A percentile compares a stretch with the other conserved stretches of the same genome.
These are phyloP conservation scores for Acronicta aceris DNA, from an alignment of 2,888 invertebrate species.

Conservation along the genomic window DNA sequence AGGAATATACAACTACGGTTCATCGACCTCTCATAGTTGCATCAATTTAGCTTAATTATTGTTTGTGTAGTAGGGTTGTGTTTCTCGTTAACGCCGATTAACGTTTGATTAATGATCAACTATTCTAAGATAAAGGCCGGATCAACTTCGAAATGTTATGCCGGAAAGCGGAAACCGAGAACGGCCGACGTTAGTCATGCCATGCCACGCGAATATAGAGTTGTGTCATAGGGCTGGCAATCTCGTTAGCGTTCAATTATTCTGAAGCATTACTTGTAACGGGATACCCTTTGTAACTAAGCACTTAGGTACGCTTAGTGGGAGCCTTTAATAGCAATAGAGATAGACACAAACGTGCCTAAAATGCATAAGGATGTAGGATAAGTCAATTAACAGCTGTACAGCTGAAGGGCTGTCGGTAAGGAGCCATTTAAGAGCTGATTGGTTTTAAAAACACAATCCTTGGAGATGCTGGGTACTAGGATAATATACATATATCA, in stretches of 20 bases:
- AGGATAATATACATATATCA: too few species aligned
- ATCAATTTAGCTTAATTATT: slow-evolving; percentile 85
- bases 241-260: neutral
- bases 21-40: slow-evolving; percentile 78
- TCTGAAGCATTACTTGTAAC: neutral
- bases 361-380: too few species aligned
- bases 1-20: slow-evolving; percentile 75
- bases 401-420: too few species aligned
- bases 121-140: slow-evolving; percentile 8
- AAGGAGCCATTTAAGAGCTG: neutral
- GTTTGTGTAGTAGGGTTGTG: slow-evolving; percentile 64
- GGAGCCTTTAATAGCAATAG: too few species aligned
- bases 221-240: slow-evolving; percentile 15
- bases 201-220: slow-evolving; percentile 32
- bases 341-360: too few species aligned
- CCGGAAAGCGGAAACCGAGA: slow-evolving; percentile 32
- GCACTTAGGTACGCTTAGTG: too few species aligned
- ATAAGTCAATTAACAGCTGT: too few species aligned
- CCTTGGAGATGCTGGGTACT: too few species aligned
- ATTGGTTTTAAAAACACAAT: neutral
- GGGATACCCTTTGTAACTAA: too few species aligned
- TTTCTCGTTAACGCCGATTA: slow-evolving; percentile 17
- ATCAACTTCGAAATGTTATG: slow-evolving; percentile 22
- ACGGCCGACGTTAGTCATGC: slow-evolving; percentile 10
- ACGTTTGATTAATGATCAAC: slow-evolving; percentile 5